Percentiles rank a stretch among this genome's conserved stretches.
Conservation (phyloP, 2,888 invertebrate genomes). For the Lithodes maja region DNA sequence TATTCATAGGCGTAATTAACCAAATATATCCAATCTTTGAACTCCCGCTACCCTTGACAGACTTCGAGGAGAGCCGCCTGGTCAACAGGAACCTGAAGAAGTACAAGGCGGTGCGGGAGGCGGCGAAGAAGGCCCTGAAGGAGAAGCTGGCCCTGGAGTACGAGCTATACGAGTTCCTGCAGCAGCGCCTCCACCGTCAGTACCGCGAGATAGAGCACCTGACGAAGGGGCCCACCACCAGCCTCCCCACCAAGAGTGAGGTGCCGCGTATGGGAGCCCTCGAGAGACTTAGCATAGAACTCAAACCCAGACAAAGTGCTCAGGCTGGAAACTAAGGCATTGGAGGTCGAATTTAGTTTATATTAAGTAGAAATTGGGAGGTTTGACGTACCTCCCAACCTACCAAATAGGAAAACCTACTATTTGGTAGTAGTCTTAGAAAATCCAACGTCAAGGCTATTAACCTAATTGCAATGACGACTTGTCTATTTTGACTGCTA, state of each 20-base stretch:
- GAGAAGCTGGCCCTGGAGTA: conserved; percentile 91
- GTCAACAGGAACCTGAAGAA: conserved; percentile 80
- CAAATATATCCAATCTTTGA: too few species aligned
- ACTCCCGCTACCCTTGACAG: conserved; percentile 3
- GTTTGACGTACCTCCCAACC: too few species aligned
- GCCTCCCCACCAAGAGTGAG: conserved; percentile 23
- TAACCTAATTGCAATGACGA: too few species aligned
- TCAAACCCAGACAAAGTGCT: not conserved
- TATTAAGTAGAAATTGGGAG: too few species aligned
- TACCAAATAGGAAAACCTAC: too few species aligned
- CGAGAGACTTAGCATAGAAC: conserved; percentile 60
- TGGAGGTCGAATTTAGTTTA: too few species aligned
- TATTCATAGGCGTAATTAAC: too few species aligned
- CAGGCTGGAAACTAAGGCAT: not conserved
- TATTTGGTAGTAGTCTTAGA: too few species aligned
- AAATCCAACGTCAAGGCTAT: too few species aligned
- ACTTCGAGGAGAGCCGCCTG: conserved; percentile 32
- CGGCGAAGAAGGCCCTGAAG: conserved; percentile 87
- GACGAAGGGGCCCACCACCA: conserved; percentile 30
- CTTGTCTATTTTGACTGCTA: too few species aligned
- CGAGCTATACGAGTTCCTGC: conserved; percentile 93
- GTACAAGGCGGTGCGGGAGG: conserved; percentile 90
- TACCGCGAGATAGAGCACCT: conserved; percentile 74
- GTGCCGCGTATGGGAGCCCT: conserved; percentile 21
- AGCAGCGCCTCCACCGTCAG: conserved; percentile 87